Conservation (phyloP, 2,113 vertebrate species). For the Fulica atra region DNA sequence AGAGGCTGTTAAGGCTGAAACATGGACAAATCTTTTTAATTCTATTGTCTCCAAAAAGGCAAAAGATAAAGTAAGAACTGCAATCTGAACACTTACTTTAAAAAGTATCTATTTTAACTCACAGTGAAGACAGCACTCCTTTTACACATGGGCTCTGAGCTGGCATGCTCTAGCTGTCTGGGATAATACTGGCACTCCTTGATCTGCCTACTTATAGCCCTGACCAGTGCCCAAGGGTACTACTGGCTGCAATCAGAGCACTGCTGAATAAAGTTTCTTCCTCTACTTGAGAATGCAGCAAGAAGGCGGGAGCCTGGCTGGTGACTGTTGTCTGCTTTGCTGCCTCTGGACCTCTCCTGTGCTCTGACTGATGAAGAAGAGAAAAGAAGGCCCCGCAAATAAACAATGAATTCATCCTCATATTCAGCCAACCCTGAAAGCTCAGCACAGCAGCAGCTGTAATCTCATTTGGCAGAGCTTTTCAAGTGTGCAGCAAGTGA, state of each 20-base stretch:
- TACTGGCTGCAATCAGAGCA: not conserved
- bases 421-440: not conserved
- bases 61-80: not conserved
- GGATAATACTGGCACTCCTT: not conserved
- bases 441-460: not conserved
- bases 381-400: not conserved
- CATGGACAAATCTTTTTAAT: not conserved
- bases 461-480: not conserved
- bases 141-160: not conserved
- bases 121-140: not conserved
- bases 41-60: not conserved
- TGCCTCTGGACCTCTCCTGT: not conserved
- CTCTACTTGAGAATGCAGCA: not conserved
- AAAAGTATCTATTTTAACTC: not conserved
- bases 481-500: not conserved
- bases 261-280: not conserved
- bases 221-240: not conserved
- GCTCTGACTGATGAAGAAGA: not conserved
- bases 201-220: not conserved
- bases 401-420: not conserved
- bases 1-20: not conserved
- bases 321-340: not conserved
- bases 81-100: not conserved
- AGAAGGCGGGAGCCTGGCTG: not conserved
- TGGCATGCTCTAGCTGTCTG: not conserved